Base-by-base conservation (phyloP, 2,113 vertebrate genomes). In the Aegypius monachus region DNA sequence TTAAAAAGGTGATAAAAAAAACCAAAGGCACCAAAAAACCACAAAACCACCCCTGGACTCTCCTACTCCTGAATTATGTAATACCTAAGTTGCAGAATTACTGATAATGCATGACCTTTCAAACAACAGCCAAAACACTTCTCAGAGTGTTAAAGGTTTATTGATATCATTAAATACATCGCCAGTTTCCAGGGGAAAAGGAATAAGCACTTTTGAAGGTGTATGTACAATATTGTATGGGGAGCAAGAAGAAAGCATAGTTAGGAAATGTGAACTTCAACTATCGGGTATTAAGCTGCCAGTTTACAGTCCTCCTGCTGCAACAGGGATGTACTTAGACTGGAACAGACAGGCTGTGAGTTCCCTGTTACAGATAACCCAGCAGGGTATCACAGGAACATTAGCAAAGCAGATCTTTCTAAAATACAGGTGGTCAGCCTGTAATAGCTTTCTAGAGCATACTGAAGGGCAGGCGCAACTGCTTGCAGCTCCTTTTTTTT, bases 191-290 rank as follows among this genome's bases (percentile, higher is more conserved):
- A 12, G 0, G 9, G 16, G 19, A 43, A 89, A 66, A 38, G 8
- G 23, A 77, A 43, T 32, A 40, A 68, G 53, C 25, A 23, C 25
- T 71, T 67, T 22, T 59, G 20, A 88, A 92, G 10, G 17, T 17
- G 2, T 3, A 7, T 7, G n/a, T 20, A 10, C 25, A 43, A 9
- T 1, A 42, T 12, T 1, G 4, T 34, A 27, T 3, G 20, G 32
- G 19, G 32, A 72, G 8, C 56, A 59, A 55, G 56, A 72, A 27
- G 18, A 16, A 34, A 27, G n/a, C 5, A 20, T 0, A 10, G 42
- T 9, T 36, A 43, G n/a, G 66, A 71, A 66, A 40, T 15, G 25
- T 4, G 50, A 56, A 6, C 19, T 40, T 26, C 55, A 58, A 40
- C 66, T 42, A 5, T 25, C 2, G 2, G 65, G 40, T 73, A 4